Evolutionary conservation across 2,797 vertebrate species (phyloP), one percentile per base, ranked within the genome.

Genomic region (Eleutherodactylus coqui): DNA sequence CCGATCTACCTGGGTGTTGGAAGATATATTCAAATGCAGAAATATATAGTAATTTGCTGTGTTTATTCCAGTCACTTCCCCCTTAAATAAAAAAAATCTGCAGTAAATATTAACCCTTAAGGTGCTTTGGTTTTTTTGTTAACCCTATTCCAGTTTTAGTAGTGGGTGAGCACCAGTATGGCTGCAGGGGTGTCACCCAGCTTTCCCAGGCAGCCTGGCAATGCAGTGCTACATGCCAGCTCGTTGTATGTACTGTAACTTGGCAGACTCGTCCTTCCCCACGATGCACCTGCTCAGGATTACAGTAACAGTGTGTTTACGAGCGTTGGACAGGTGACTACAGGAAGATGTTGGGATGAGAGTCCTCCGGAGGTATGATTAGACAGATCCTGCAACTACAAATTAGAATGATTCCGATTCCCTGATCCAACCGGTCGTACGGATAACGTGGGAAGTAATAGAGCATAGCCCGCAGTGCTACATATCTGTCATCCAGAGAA

Each of bases 381-480:
- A 73, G 4, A 45, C 3, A 2, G 10, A 45, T 73, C 70, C 38
- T 27, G 3, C 70, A 73, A 13, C 21, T 70, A 70, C 36, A 70
- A 41, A 41, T 70, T 24, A 70, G 9, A 24, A 41, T 4, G 7
- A 41, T 5, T n/a, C 67, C 67, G 19, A 10, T 1, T 8, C 67
- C 67, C 67, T 70, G 67, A 41, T 36, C 67, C 36, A n/a, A 29
- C 38, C 38, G 3, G 62, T 36, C 32, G 5, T 36, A 36, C 24
- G 70, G 70, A 27, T 45, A 27, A 45, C 21, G 70, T 27, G 70
- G 70, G 70, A 73, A 45, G 70, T 45, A 41, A 73, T 27, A 45
- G 41, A 10, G 53, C 55, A 38, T 82, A 82, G 79, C 79, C 79
- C 27, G 43, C 43, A 70, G 79, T 19, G 79, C 79, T 82, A 16